Evolutionary conservation across 2,888 invertebrate species (phyloP), one percentile per base, ranked within the genome.

Genomic region (Dendrolimus houi): DNA sequence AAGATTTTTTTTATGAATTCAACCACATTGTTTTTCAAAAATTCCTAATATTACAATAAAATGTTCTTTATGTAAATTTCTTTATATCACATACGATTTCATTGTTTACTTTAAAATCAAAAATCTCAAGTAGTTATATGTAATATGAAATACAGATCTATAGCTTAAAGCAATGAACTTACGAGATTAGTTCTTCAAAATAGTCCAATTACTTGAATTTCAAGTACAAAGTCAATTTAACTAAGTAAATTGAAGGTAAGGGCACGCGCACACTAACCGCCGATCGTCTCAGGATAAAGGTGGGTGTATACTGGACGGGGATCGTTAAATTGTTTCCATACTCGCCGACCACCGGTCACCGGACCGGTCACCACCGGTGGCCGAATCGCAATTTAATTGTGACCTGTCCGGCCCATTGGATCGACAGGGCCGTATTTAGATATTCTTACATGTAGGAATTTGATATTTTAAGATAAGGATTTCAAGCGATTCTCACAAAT

Each of bases 361-460:
- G n/a, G n/a, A 12, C 41, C 53, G 55, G 54, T 58, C 67, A 59
- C 65, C n/a, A n/a, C n/a, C 70, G 63, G 66, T 68, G 76, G 69
- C 69, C 77, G 77, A 74, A 81, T 74, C 72, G 78, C 83, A 79
- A 83, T 85, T 83, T 81, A 80, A 83, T 80, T 79, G 74, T 69
- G 70, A 66, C 73, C 72, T 72, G 76, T 75, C 73, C 74, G 68
- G 75, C 75, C 82, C 79, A 81, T 83, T 77, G 78, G 72, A 63
- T 60, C 60, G 55, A 2, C 72, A 72, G 77, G 70, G 71, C 47
- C 61, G 77, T 58, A 81, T 57, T 74, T 6, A 29, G 29, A 29
- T 0, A 29, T 3, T 29, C 29, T 29, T 29, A 29, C 29, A 29
- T 29, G 3, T 29, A 17, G 17, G 17, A 29, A 3, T 29, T 6